phyloP scores from a whole-genome alignment of 2,888 invertebrate species.

The Tolmerus cingulatus region DNA sequence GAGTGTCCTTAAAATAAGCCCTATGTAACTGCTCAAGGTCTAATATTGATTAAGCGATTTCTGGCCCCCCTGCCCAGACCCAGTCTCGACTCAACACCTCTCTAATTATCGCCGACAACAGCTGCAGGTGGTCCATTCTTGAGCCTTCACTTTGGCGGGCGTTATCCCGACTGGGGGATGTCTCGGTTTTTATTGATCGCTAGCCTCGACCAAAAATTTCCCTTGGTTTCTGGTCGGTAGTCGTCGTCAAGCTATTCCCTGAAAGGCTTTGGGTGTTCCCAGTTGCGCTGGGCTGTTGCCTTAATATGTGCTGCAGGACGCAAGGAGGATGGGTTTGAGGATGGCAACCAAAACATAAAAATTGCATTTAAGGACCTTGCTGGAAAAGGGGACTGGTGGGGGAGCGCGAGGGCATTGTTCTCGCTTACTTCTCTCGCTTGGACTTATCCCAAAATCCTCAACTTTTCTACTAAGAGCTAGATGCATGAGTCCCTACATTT shows the following conservation, averaged over 20 bases:
- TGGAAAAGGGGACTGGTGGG: neutral
- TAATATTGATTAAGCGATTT: conserved; percentile 21
- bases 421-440: neutral
- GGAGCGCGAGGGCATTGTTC: neutral
- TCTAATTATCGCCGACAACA: neutral
- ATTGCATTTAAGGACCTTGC: conserved; percentile 33
- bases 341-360: conserved; percentile 32
- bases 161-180: neutral
- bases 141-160: neutral
- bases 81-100: neutral
- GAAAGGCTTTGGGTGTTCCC: conserved; percentile 8
- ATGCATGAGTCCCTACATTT: neutral
- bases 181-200: conserved; percentile 9
- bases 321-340: neutral
- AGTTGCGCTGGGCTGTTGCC: conserved; percentile 2
- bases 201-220: neutral
- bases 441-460: conserved; percentile 13
- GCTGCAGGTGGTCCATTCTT: neutral
- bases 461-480: neutral
- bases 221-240: neutral
- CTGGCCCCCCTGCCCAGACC: neutral
- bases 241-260: conserved; percentile 3
- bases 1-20: conserved; percentile 57
- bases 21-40: conserved; percentile 11
- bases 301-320: conserved; percentile 11